Evolutionary conservation across 1,140 invertebrate genomes (phyloP).

Genomic region (Drosophila repletoides): DNA sequence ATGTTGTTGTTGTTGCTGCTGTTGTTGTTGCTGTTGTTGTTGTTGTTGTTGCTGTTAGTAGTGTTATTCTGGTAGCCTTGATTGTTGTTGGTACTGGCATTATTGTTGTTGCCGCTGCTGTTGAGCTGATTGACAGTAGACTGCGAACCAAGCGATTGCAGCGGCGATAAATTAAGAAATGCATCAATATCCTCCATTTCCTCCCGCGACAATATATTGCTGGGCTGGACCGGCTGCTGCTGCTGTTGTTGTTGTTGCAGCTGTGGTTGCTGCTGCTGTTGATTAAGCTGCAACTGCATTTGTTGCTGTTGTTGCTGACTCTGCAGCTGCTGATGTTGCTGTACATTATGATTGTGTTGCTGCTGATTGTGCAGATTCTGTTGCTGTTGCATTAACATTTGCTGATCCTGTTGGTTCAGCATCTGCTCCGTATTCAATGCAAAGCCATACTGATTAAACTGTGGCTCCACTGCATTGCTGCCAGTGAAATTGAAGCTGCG

Average conservation of each 20-base stretch:
- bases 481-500: constrained; percentile 54
- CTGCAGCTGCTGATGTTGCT: constrained; percentile 45
- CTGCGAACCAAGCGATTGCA: constrained; percentile 59
- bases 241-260: constrained; percentile 41
- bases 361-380: constrained; percentile 67
- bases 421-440: constrained; percentile 69
- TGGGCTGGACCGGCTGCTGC: constrained; percentile 30
- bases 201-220: constrained; percentile 57
- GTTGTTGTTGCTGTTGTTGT: constrained; percentile 39
- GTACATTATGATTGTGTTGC: constrained; percentile 56
- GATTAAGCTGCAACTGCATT: constrained; percentile 31
- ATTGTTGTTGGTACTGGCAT: constrained; percentile 24
- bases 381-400: constrained; percentile 77
- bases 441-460: constrained; percentile 79
- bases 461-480: constrained; percentile 69
- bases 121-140: too few species aligned
- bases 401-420: constrained; percentile 69
- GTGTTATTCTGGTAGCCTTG: too few species aligned
- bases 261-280: constrained; percentile 34
- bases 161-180: constrained; percentile 70
- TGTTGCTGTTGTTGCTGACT: constrained; percentile 29
- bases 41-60: constrained; percentile 20
- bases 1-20: constrained; percentile 24
- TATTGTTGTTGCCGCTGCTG: constrained; percentile 27
- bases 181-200: constrained; percentile 73